Conservation (phyloP, 2,888 invertebrate genomes). For the Coenonympha arcania region DNA sequence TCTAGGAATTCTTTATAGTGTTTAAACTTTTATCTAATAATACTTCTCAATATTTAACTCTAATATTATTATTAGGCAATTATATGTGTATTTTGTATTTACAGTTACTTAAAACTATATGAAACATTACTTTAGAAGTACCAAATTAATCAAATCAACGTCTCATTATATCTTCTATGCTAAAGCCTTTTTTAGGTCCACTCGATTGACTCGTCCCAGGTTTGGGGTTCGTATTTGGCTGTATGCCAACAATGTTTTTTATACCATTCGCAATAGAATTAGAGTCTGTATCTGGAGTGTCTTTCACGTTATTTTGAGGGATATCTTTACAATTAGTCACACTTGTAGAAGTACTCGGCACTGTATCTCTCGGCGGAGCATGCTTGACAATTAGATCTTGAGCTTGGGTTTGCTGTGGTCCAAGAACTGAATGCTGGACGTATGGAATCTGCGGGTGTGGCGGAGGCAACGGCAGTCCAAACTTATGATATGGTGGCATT, state of each 20-base stretch:
- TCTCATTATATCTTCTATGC: conserved; percentile 93
- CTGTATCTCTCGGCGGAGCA: conserved; percentile 64
- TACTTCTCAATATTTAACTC: conserved; percentile 30
- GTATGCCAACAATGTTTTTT: conserved; percentile 70
- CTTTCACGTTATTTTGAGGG: conserved; percentile 39
- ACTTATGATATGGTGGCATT: conserved; percentile 68
- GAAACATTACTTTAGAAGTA: conserved; percentile 20
- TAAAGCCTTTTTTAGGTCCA: conserved; percentile 86
- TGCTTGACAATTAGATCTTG: conserved; percentile 73
- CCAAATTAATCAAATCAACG: conserved; percentile 70
- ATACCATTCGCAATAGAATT: conserved; percentile 65
- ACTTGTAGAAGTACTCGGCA: conserved; percentile 54
- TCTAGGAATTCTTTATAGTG: conserved; percentile 45
- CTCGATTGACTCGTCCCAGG: conserved; percentile 74
- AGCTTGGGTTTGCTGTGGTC: conserved; percentile 68
- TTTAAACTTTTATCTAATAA: conserved; percentile 61
- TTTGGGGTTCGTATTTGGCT: conserved; percentile 62
- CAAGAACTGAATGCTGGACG: conserved; percentile 55
- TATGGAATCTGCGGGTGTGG: conserved; percentile 64
- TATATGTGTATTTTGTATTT: too few relatives aligned
- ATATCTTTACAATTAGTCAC: conserved; percentile 56
- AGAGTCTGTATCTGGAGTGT: conserved; percentile 48
- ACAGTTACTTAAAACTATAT: conserved; percentile 31
- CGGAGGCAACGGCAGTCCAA: conserved; percentile 64
- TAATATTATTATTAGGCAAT: conserved; percentile 19